Conservation (phyloP, 1,140 invertebrate species). For the Drosophila bifasciata region DNA sequence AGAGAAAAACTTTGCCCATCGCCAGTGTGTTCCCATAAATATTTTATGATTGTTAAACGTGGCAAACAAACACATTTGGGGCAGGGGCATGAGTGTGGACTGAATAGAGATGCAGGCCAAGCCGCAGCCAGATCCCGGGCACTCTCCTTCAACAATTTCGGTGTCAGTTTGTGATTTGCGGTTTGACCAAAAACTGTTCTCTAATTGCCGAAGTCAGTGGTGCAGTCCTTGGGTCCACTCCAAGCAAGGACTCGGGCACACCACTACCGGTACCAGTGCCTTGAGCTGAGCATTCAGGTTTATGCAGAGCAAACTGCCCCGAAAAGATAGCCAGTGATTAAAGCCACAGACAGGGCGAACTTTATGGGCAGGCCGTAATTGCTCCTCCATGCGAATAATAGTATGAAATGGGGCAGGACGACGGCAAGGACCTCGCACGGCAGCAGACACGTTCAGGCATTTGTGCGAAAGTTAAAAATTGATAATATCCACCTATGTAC, state of each 20-base stretch:
- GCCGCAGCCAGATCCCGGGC: not conserved
- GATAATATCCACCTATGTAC: slow-evolving; percentile 41
- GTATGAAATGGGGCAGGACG: slow-evolving; percentile 12
- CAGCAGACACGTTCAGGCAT: slow-evolving; percentile 36
- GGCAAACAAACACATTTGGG: slow-evolving; percentile 35
- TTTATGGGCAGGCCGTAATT: slow-evolving; percentile 62
- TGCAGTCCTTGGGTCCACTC: slow-evolving; percentile 1
- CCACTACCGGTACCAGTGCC: too few relatives aligned
- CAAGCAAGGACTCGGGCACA: slow-evolving; percentile 1
- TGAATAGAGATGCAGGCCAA: slow-evolving; percentile 5
- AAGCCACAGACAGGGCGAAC: slow-evolving; percentile 29
- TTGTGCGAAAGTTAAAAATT: slow-evolving; percentile 62
- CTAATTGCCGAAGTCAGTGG: slow-evolving; percentile 31
- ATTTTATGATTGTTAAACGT: slow-evolving; percentile 55
- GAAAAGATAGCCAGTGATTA: slow-evolving; percentile 28
- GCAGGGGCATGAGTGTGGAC: not conserved
- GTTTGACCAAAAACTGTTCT: slow-evolving; percentile 20
- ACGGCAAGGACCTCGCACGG: slow-evolving; percentile 8
- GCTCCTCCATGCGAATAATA: slow-evolving; percentile 57
- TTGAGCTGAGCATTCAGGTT: slow-evolving; percentile 8
- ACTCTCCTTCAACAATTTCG: slow-evolving; percentile 19
- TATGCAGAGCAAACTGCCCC: slow-evolving; percentile 19
- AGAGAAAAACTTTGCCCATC: slow-evolving; percentile 27
- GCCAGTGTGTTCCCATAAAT: slow-evolving; percentile 44
- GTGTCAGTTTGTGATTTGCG: slow-evolving; percentile 46